These are phyloP conservation scores for Ecliptopera silaceata DNA, from an alignment of 2,888 invertebrate species.

Conservation along the genomic window DNA sequence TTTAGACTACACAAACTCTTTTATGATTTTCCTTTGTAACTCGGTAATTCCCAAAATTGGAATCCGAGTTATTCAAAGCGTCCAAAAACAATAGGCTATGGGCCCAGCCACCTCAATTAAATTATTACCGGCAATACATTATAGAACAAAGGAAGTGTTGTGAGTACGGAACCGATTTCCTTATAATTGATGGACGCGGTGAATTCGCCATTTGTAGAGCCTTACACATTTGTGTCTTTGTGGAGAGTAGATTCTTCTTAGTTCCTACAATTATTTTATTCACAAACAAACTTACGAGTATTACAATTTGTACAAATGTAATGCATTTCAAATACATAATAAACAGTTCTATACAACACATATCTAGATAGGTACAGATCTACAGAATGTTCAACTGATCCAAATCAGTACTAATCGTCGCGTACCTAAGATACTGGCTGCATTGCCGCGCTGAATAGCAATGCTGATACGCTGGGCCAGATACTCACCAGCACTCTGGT, in stretches of 20 bases:
- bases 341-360: too few relatives aligned
- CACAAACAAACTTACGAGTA: too few relatives aligned
- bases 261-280: too few relatives aligned
- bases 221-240: conserved; percentile 75
- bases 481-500: too few relatives aligned
- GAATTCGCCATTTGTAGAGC: conserved; percentile 76
- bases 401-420: too few relatives aligned
- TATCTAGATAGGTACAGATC: too few relatives aligned
- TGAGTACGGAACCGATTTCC: conserved; percentile 61
- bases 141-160: conserved; percentile 52
- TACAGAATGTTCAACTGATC: too few relatives aligned
- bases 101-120: conserved; percentile 44
- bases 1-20: neutral
- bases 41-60: neutral
- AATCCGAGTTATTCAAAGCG: conserved; percentile 9
- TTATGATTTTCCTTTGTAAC: neutral
- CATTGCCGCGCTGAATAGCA: too few relatives aligned
- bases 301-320: too few relatives aligned
- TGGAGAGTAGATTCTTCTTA: conserved; percentile 10
- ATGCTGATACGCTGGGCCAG: too few relatives aligned
- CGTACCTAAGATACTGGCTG: too few relatives aligned
- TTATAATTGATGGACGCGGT: conserved; percentile 79
- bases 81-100: conserved; percentile 30
- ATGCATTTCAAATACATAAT: too few relatives aligned
- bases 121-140: conserved; percentile 58